Conservation (phyloP, 2,113 vertebrate genomes). For the Sciurus niger region DNA sequence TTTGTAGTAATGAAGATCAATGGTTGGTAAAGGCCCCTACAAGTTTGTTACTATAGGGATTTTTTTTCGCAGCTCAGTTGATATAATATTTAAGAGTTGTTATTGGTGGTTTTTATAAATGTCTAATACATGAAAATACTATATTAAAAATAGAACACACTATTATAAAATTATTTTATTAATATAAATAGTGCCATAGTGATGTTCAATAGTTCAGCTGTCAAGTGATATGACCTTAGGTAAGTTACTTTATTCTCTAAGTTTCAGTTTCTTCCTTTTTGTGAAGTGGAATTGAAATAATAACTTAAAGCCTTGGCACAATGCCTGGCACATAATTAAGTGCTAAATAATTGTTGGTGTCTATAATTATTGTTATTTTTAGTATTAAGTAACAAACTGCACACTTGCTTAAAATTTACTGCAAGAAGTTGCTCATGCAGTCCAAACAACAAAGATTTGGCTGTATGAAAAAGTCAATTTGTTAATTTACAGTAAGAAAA, state of each 20-base stretch:
- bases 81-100: background rate
- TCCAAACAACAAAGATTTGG: slow-evolving; percentile 66
- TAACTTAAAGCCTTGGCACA: slow-evolving; percentile 51
- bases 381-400: slow-evolving; percentile 59
- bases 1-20: slow-evolving; percentile 57
- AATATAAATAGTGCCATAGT: background rate
- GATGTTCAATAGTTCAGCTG: background rate
- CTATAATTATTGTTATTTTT: slow-evolving; percentile 42
- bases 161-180: slow-evolving; percentile 41
- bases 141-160: background rate
- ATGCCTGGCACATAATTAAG: slow-evolving; percentile 21
- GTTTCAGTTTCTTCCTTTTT: slow-evolving; percentile 23
- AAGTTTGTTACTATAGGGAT: slow-evolving; percentile 11
- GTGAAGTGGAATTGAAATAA: slow-evolving; percentile 57
- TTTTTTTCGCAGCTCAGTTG: slow-evolving; percentile 20
- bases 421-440: slow-evolving; percentile 47
- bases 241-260: slow-evolving; percentile 62
- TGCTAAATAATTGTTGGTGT: slow-evolving; percentile 54
- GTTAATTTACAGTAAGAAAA: slow-evolving; percentile 62
- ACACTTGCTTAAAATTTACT: slow-evolving; percentile 54
- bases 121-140: slow-evolving; percentile 58
- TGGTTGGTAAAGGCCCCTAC: slow-evolving; percentile 5
- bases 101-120: slow-evolving; percentile 55
- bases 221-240: background rate
- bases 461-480: slow-evolving; percentile 65